Evolutionary conservation across 2,888 invertebrate species (phyloP).

Genomic region (Archips crataeganus): DNA sequence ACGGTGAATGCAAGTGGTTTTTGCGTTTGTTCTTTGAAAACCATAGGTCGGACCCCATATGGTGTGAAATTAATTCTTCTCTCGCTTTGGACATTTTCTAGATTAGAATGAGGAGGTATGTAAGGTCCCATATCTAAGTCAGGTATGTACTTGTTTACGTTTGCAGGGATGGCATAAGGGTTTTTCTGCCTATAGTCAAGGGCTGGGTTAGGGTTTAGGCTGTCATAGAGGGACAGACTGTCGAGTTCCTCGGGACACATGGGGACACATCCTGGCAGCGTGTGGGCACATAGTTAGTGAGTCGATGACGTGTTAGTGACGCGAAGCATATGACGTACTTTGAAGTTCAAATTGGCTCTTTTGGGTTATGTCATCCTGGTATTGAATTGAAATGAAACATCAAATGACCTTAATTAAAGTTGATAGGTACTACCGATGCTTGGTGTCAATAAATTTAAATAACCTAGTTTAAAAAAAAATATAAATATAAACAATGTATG

Average conservation of each 20-base stretch:
- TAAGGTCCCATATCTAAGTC: slow-evolving; percentile 73
- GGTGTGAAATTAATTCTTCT: slow-evolving; percentile 61
- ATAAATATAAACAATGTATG: no score
- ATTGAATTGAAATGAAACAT: background rate
- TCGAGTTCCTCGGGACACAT: slow-evolving; percentile 73
- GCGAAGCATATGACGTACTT: slow-evolving; percentile 15
- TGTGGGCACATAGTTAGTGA: slow-evolving; percentile 60
- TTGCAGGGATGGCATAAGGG: slow-evolving; percentile 83
- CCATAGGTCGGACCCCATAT: slow-evolving; percentile 63
- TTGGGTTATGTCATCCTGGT: background rate
- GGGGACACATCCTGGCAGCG: slow-evolving; percentile 71
- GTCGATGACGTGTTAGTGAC: slow-evolving; percentile 48
- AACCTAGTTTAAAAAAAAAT: no score
- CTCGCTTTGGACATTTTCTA: slow-evolving; percentile 53
- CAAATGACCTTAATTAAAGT: no score
- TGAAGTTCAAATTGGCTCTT: background rate
- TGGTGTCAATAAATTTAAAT: no score
- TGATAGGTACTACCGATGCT: no score
- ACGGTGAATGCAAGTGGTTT: slow-evolving; percentile 67
- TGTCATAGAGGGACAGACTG: slow-evolving; percentile 61
- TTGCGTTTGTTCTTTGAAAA: slow-evolving; percentile 71
- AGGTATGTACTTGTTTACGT: slow-evolving; percentile 73
- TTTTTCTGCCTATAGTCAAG: slow-evolving; percentile 77
- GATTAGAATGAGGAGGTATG: slow-evolving; percentile 78
- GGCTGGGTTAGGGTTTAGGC: slow-evolving; percentile 74